Evolutionary conservation across 2,113 vertebrate species (phyloP), one percentile per base, ranked within the genome.

Genomic region (Anguilla japonica): DNA sequence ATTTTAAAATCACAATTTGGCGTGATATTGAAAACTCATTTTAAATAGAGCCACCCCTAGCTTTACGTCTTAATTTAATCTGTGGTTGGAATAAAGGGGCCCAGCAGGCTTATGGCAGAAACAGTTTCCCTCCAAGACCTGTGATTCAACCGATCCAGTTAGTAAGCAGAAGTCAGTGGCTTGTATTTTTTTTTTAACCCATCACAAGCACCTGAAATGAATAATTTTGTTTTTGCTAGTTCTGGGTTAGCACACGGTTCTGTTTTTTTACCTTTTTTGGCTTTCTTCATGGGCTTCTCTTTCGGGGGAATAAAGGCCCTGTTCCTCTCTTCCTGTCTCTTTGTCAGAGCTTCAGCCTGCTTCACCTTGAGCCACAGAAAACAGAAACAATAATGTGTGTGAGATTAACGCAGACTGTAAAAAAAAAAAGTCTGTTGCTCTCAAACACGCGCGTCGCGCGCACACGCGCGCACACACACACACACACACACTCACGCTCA

Each of bases 291-390:
- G 29, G 96, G 93, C 84, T 98, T 99, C 93, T 99, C 98, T 91
- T 98, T 98, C 2, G 98, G 98, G 91, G 98, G 97, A 90, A 99
- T 95, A 91, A 99, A 99, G 3, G 97, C 98, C 95, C 97, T 98
- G 87, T 98, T 97, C 89, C 98, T 95, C 94, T 99, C 96, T 83
- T 98, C 96, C 89, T 99, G 97, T 89, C 95, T 97, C 91, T 94
- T 98, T 84, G 90, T 97, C 85, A 97, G 2, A 13, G 95, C 96
- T 85, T 98, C 97, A 46, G 97, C 95, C 94, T 99, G 97, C 91
- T 98, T 99, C 82, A 95, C 96, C 98, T 99, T 53, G 41, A 85
- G 40, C 85, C 89, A 89, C n/a, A 90, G 83, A 5, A 90, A 79
- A 71, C n/a, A 39, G 41, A 75, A 13, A 39, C 18, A 46, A 46